Conservation (phyloP, 2,113 vertebrate genomes). For the Pedionomus torquatus region DNA sequence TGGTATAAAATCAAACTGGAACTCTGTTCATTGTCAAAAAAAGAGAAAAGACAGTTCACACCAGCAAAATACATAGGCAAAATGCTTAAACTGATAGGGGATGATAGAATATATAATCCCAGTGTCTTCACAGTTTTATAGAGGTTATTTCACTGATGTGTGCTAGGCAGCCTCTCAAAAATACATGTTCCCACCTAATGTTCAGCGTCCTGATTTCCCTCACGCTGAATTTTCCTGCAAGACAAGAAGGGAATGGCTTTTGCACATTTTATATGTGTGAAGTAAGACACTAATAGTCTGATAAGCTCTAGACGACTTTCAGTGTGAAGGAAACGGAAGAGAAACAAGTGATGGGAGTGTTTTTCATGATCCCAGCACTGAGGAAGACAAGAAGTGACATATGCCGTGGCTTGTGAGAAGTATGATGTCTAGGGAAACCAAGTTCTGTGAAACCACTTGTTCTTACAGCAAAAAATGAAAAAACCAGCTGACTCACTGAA, state of each 20-base stretch:
- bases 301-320: not conserved
- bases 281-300: not conserved
- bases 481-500: constrained; percentile 38
- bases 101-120: not conserved
- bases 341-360: not conserved
- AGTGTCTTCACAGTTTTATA: not conserved
- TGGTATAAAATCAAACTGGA: not conserved
- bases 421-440: not conserved
- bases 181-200: not conserved
- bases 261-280: not conserved
- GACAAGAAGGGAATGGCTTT: not conserved
- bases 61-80: not conserved
- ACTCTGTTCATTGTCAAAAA: not conserved
- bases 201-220: not conserved
- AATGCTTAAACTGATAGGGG: not conserved
- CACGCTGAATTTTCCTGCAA: not conserved
- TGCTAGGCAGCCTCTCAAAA: not conserved
- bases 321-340: not conserved
- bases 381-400: not conserved
- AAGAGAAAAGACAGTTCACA: not conserved
- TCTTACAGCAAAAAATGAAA: not conserved
- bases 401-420: not conserved
- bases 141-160: not conserved
- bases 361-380: not conserved
- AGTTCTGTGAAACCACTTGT: not conserved